Base-by-base conservation (phyloP, 2,797 vertebrate genomes). In the Botia almorhae region DNA sequence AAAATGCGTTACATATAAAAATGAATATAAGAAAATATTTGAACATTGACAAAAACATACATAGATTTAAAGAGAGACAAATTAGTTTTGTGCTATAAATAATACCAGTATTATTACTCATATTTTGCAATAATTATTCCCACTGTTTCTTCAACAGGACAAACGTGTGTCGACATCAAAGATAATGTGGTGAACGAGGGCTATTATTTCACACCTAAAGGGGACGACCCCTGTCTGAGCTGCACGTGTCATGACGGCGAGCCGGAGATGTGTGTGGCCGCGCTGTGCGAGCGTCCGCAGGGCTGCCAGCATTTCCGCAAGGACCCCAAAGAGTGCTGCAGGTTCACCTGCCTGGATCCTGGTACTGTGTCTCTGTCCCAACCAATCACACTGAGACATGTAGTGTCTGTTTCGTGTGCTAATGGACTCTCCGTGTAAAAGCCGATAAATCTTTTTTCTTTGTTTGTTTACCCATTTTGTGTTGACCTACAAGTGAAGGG, bases 301-400 rank as follows among this genome's bases (percentile, higher is more conserved):
- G 96, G 95, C 6, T 99, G 98, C 82, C 96, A 96, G 87, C 96
- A 98, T 83, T 99, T 97, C 75, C 95, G 95, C 19, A 99, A 97
- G 86, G 97, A 99, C 84, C 98, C 98, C 2, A 97, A 97, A 88
- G 97, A 99, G 87, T 99, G 98, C 94, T 99, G 98, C 96, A 99
- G 97, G 86, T 99, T 99, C 86, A 98, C 96, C 53, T 99, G 98
- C 76, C 92, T 98, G 55, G 98, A 99, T 89, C 95, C 96, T 90
- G 98, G 98, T 98, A 91, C 89, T 86, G 21, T 86, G 21, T 33
- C 21, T 19, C 23, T 51, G 13, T 36, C 74, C 48, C 60, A 33
- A 10, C 43, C n/a, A 48, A 26, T 60, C 68, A 51, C 23, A 36
- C 19, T 14, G 4, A n/a, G 48, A 55, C 51, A 21, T 6, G 39